Conservation (phyloP, 2,888 invertebrate genomes). For the Drosophila prostipennis region DNA sequence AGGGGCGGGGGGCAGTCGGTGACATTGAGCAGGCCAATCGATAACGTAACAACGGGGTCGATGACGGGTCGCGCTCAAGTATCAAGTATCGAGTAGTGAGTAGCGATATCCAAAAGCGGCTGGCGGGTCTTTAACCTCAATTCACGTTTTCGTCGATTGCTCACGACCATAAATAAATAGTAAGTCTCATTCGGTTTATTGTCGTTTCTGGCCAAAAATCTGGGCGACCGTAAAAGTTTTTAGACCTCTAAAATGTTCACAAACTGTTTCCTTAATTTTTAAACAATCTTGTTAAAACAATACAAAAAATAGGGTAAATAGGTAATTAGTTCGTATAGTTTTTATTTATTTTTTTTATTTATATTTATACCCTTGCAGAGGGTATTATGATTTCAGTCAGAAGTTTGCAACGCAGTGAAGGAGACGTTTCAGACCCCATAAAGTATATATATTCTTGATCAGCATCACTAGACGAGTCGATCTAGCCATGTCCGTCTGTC, state of each 20-base stretch:
- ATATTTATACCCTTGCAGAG: no score
- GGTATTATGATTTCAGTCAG: no score
- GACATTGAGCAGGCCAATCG: conserved; percentile 48
- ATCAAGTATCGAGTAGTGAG: conserved; percentile 13
- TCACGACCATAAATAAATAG: conserved; percentile 29
- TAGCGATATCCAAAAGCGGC: conserved; percentile 17
- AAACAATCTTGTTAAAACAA: not conserved
- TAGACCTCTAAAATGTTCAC: not conserved
- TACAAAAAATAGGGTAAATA: not conserved
- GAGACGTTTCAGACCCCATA: no score
- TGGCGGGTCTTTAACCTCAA: conserved; percentile 41
- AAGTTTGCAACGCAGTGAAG: no score
- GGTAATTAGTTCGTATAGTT: no score
- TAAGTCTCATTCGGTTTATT: not conserved
- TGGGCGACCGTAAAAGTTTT: conserved; percentile 9
- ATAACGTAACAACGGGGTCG: conserved; percentile 45
- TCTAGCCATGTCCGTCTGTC: no score
- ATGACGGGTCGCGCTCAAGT: conserved; percentile 37
- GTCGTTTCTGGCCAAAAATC: conserved; percentile 2
- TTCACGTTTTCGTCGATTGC: conserved; percentile 31
- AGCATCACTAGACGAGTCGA: no score
- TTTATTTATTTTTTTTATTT: no score
- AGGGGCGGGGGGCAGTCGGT: conserved; percentile 13
- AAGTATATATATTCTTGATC: no score
- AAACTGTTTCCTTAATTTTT: conserved; percentile 6